Evolutionary conservation across 2,888 invertebrate species (phyloP), one percentile per base, ranked within the genome.

Genomic region (Mesorhabditis belari): DNA sequence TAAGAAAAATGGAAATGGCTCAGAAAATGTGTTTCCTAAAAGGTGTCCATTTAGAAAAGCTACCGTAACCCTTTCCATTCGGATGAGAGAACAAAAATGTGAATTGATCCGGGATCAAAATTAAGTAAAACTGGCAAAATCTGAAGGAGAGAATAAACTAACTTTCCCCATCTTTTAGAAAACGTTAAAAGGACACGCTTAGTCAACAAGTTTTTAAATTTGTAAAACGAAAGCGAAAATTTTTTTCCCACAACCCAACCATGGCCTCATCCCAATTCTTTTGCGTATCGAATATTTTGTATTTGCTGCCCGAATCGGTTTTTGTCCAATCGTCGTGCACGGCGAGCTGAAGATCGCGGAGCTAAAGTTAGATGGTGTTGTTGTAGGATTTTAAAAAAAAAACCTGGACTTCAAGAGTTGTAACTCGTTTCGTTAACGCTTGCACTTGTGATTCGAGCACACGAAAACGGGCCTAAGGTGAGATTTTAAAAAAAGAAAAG

Each of bases 231-330:
- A 35, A 6, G 35, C 35, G 17, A 35, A 17, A 35, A 35, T 12
- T 35, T 35, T 6, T 35, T 12, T 6, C 17, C 35, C 35, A 17
- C 17, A 35, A 17, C 17, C 4, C 25, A 12, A 59, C 64, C 66
- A 71, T 69, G 0, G 74, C 74, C 28, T 68, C 64, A 52, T 74
- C 71, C 74, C 74, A 74, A 50, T 61, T 68, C 58, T 67, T 74
- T 35, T 69, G 53, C 28, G 64, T 66, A 24, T 64, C 66, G 60
- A 74, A 74, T 6, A 73, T 44, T 49, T 67, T 66, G 60, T 69
- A 74, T 58, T 68, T 68, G 6, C 65, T 62, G 9, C 74, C 74
- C 26, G 59, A 62, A 27, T 69, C 70, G 17, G 69, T 70, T 12
- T 44, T 23, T 62, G 68, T 71, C 74, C 74, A 74, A 26, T 69